Evolutionary conservation across 2,113 vertebrate species (phyloP).

Genomic region (Rhineura floridana): DNA sequence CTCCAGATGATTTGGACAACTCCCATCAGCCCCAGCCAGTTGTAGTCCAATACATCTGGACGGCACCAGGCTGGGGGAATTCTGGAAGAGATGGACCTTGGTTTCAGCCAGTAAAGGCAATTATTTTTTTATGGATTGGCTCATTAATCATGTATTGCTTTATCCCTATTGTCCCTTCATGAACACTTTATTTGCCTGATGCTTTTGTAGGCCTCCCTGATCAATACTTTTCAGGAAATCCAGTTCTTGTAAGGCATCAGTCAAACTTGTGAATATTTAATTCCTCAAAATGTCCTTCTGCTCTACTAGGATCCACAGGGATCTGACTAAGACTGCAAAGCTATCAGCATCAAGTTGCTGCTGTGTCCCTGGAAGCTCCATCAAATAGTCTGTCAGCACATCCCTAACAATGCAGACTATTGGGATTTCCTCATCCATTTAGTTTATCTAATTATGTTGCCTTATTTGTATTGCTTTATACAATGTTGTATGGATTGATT

Average conservation of each 20-base stretch:
- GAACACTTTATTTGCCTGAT: not conserved
- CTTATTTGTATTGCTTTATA: too few species aligned
- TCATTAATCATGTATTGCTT: not conserved
- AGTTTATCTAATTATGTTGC: too few species aligned
- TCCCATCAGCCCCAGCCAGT: too few species aligned
- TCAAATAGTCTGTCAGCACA: not conserved
- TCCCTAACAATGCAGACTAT: not conserved
- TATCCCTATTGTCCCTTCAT: not conserved
- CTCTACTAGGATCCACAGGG: not conserved
- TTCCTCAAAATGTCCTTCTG: not conserved
- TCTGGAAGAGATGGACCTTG: not conserved
- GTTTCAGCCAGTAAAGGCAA: not conserved
- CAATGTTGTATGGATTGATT: too few species aligned
- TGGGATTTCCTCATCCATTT: not conserved
- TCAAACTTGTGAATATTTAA: slow-evolving; percentile 6
- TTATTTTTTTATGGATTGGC: not conserved
- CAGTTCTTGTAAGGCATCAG: slow-evolving; percentile 34
- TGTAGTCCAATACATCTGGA: not conserved
- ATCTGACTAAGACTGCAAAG: not conserved
- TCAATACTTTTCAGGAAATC: slow-evolving; percentile 38
- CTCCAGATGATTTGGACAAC: too few species aligned
- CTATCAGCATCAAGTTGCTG: not conserved
- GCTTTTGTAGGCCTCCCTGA: slow-evolving; percentile 1
- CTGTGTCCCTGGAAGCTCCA: not conserved
- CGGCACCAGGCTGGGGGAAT: not conserved